Base-by-base conservation (phyloP, 2,888 invertebrate genomes). In the Mystacides longicornis region DNA sequence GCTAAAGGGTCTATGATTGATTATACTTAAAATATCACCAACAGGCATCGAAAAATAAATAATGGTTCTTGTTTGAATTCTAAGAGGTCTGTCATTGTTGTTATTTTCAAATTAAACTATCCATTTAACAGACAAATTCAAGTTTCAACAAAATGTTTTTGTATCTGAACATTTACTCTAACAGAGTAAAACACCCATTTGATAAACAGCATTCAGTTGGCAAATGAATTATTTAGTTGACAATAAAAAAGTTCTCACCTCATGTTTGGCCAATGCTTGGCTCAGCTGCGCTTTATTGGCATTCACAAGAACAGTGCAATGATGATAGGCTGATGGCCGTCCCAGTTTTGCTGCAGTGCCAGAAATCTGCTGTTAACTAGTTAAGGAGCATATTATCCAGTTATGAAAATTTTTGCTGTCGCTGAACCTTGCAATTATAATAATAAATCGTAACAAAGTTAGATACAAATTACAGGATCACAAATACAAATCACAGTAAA, bases 281-380 rank as follows among this genome's bases (percentile, higher is more conserved):
- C 82, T 83, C 68, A 93, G 78, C 69, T 83, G 80, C 62, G 80
- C 71, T 73, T 90, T 89, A 69, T 93, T 86, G 60, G 89, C 89
- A 67, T 90, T 84, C 59, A 96, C 89, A 69, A 97, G 79, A 63
- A 99, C 80, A 2, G 98, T 98, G 73, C 95, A 95, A 72, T 98
- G 98, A 70, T 99, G 98, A 76, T 98, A 99, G n/a, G 93, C 89
- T 67, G 87, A 87, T 9, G 86, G 81, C 62, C 86, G 81, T 57
- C 93, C 93, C 56, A 97, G 76, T 75, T 94, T 94, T 1, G 96
- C 89, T 49, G 98, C 96, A 50, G 95, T 95, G 63, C 96, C 98
- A 64, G 97, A 97, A 64, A 98, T 82, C 93, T 96, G 67, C 64
- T 64, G 64, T 61, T 7, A 20, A 21, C 1, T 18, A 45, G 54